phyloP scores from a whole-genome alignment of 2,888 invertebrate species.

The Digitonthophagus gazella region DNA sequence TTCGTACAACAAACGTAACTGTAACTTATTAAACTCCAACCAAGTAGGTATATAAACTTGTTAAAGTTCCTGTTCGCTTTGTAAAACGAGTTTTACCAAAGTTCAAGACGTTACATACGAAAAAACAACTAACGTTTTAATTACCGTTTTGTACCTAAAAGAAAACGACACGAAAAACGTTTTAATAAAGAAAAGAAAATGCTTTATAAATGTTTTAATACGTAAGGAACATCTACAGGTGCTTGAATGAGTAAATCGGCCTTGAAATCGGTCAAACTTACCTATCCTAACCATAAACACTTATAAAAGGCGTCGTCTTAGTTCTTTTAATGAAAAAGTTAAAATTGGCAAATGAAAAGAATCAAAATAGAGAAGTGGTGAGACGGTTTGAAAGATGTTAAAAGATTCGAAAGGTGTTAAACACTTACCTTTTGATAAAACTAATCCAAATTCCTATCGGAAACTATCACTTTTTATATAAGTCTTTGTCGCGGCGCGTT shows the following conservation, averaged over 20 bases:
- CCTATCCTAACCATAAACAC: background rate
- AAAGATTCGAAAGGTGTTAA: background rate
- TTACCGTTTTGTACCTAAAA: background rate
- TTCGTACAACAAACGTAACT: too few relatives aligned
- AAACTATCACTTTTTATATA: background rate
- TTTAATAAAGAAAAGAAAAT: background rate
- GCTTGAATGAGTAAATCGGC: background rate
- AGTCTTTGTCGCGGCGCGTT: background rate
- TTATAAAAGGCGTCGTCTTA: too few relatives aligned
- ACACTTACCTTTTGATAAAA: background rate
- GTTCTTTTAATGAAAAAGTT: too few relatives aligned
- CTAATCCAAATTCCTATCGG: background rate
- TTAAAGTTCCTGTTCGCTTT: too few relatives aligned
- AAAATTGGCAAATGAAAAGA: background rate
- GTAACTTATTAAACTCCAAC: too few relatives aligned
- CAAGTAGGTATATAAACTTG: too few relatives aligned
- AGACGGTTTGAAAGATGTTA: background rate
- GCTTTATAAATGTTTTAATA: background rate
- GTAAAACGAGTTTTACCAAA: too few relatives aligned
- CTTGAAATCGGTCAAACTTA: background rate
- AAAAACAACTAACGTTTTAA: too few relatives aligned
- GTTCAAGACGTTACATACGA: too few relatives aligned
- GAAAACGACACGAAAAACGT: constrained; percentile 6
- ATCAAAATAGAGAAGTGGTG: background rate
- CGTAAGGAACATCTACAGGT: background rate